Evolutionary conservation across 2,113 vertebrate species (phyloP), one percentile per base, ranked within the genome.

Genomic region (Fulica atra): DNA sequence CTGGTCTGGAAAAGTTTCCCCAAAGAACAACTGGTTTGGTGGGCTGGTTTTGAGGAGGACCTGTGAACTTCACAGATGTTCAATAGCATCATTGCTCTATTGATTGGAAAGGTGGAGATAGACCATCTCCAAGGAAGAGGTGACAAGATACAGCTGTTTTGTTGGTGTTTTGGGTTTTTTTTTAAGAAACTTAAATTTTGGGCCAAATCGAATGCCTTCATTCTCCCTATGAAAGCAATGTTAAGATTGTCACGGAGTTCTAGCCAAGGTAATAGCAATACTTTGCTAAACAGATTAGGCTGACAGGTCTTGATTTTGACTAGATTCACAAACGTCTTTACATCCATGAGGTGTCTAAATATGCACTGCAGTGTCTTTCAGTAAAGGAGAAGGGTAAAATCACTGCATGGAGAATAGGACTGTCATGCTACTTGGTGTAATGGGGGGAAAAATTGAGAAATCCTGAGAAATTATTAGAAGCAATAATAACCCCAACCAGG

Each of bases 41-140:
- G 64, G 48, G 42, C 15, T n/a, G 63, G 33, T 23, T 89, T 66
- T 65, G 29, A 70, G 46, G 79, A 60, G 26, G 56, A 73, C 19
- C 50, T 48, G 15, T 17, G 23, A 69, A 60, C 16, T 56, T 35
- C 1, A 8, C 7, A 40, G 51, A 16, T 10, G 16, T 28, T 46
- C 81, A 48, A 72, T 8, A 72, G 7, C 42, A 57, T 60, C 36
- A 44, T 12, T 81, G 20, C 29, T 28, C 48, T 77, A 48, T 17
- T 59, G 42, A 69, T 31, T 73, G 38, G 44, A 81, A 85, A 81
- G 57, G 33, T 70, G 51, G 36, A 88, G 23, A 85, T 0, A 65
- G 56, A 46, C 13, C 56, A 72, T 86, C 95, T 33, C 20, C 94
- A 95, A 92, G 79, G 69, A 93, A 95, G 72, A 95, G 50, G 38